Evolutionary conservation across 2,113 vertebrate species (phyloP), one percentile per base, ranked within the genome.

Genomic region (Malaclemys terrapin): DNA sequence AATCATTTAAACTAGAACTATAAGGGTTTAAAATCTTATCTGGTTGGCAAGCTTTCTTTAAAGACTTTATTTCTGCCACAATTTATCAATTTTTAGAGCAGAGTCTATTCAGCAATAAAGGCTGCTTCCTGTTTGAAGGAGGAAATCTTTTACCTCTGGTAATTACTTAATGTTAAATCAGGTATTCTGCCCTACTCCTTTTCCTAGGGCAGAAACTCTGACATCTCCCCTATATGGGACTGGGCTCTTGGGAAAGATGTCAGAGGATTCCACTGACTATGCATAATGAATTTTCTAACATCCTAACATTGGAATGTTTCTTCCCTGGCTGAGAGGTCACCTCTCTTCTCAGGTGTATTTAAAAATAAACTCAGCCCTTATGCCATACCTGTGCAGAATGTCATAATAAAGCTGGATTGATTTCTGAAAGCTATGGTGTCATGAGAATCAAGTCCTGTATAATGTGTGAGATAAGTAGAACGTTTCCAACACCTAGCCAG

Each of bases 1-100:
- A 94, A 89, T 96, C 49, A 92, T 91, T 84, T 80, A 27, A 88
- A 65, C 6, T 94, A 93, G 89, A 96, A 29, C 78, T 92, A 12
- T 49, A 56, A 92, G 22, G 54, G 31, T 45, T 94, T 96, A 85
- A 95, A 89, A 88, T 79, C 88, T 12, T 62, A 88, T 35, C 7
- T 56, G 25, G n/a, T 91, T 95, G 94, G 65, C 84, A 96, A 89
- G n/a, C 47, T 57, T 88, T 87, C 29, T 93, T 83, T 50, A 50
- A 42, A 82, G 0, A 31, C 49, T 93, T 96, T 93, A 62, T 62
- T 94, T 90, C 78, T 94, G 56, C 93, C 82, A 84, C 17, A 89
- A 53, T 96, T 95, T 85, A 89, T 94, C 82, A 87, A 62, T 87
- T 89, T 65, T 27, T 56, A 88, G 80, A 93, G 52, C 59, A 87